These are phyloP conservation scores for Ceratosolen fusciceps DNA, from an alignment of 1,140 invertebrate genomes.

Conservation along the genomic window DNA sequence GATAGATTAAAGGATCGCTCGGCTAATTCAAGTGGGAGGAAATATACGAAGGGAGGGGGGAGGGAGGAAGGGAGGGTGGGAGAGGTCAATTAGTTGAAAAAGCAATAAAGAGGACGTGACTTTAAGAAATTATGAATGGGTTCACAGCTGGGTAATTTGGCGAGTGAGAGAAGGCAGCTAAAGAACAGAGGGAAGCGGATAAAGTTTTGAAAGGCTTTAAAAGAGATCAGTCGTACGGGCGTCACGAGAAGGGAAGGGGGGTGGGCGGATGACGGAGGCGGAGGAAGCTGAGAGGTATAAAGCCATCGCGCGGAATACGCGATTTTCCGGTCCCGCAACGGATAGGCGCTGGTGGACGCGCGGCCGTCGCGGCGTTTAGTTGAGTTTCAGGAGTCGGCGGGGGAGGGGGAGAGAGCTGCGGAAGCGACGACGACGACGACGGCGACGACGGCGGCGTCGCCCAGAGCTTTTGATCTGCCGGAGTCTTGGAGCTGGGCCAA, in stretches of 20 bases:
- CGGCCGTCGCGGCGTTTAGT: conserved; percentile 38
- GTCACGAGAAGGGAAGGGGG: not conserved
- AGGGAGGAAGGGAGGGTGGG: too few species aligned
- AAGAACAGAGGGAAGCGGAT: not conserved
- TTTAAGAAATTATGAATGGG: conserved; percentile 11
- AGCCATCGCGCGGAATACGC: not conserved
- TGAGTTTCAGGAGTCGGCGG: conserved; percentile 43
- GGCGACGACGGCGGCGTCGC: conserved; percentile 50
- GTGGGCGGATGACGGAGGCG: not conserved
- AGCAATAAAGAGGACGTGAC: not conserved
- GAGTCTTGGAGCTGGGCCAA: conserved; percentile 64
- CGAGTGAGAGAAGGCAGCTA: not conserved
- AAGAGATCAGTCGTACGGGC: not conserved
- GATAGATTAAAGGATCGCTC: too few species aligned
- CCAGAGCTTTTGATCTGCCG: conserved; percentile 66
- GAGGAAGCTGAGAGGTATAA: too few species aligned
- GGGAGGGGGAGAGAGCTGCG: conserved; percentile 28
- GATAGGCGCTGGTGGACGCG: conserved; percentile 8
- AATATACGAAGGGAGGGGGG: too few species aligned
- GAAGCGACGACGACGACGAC: conserved; percentile 46
- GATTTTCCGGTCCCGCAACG: conserved; percentile 25
- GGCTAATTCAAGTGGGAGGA: too few species aligned
- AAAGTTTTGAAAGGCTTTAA: conserved; percentile 16
- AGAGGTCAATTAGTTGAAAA: not conserved
- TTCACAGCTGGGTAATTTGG: not conserved